Percentiles rank a stretch among this genome's conserved stretches.
These are phyloP conservation scores for Petroica traversi DNA, from an alignment of 2,113 vertebrate genomes.

Conservation along the genomic window DNA sequence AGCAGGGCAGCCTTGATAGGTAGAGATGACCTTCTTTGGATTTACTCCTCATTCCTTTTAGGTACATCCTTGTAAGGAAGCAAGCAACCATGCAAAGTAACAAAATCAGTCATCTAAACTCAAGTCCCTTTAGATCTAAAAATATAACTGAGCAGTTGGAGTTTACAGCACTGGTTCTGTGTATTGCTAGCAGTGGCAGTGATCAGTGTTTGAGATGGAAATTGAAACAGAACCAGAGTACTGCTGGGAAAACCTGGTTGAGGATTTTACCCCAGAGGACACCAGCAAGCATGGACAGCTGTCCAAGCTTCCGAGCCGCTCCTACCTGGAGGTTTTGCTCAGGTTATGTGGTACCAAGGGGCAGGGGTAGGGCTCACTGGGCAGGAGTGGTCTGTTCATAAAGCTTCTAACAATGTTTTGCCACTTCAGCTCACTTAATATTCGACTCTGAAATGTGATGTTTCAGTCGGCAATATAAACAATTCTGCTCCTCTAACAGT, in stretches of 20 bases:
- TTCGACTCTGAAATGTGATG: not conserved
- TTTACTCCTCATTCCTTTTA: not conserved
- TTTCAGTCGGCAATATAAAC: not conserved
- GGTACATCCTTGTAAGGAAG: not conserved
- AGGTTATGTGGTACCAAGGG: not conserved
- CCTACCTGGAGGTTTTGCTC: not conserved
- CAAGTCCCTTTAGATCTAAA: not conserved
- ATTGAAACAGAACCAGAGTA: not conserved
- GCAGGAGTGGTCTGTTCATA: not conserved
- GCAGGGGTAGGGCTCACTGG: not conserved
- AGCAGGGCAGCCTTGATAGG: conserved; percentile 25
- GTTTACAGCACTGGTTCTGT: not conserved
- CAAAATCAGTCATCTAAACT: not conserved
- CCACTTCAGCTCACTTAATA: not conserved
- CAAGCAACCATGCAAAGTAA: not conserved
- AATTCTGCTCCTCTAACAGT: not conserved
- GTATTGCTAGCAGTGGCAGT: not conserved
- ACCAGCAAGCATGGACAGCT: not conserved
- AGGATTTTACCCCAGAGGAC: not conserved
- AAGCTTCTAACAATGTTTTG: not conserved
- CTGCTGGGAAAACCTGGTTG: not conserved
- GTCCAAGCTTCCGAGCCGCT: not conserved
- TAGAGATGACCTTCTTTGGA: conserved; percentile 7
- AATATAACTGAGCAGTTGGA: not conserved
- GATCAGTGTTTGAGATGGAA: not conserved